Evolutionary conservation across 2,888 invertebrate species (phyloP).

Genomic region (Nasonia oneida): DNA sequence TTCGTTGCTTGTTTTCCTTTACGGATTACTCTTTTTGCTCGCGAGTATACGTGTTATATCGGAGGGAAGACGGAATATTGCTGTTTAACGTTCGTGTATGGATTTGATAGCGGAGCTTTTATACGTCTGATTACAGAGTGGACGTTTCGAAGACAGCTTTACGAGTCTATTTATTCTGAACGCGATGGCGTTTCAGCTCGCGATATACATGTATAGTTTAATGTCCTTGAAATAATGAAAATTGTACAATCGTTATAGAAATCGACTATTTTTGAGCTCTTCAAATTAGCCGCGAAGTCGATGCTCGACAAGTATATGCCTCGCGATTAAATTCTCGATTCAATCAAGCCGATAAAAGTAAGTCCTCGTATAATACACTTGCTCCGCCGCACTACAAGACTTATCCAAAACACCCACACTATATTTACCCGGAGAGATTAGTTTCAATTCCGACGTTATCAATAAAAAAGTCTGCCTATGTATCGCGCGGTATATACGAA

Average conservation of each 20-base stretch:
- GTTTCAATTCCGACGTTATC: constrained; percentile 44
- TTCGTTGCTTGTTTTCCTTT: constrained; percentile 16
- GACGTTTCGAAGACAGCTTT: constrained; percentile 7
- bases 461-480: not conserved
- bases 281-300: no score
- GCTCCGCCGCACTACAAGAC: not conserved
- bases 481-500: not conserved
- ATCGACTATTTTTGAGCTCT: no score
- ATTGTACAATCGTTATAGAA: not conserved
- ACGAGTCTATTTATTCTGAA: constrained; percentile 3
- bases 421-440: constrained; percentile 34
- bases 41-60: not conserved
- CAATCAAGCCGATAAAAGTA: not conserved
- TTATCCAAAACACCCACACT: constrained; percentile 14
- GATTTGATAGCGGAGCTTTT: constrained; percentile 1
- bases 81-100: constrained; percentile 9
- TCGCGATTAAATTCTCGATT: not conserved
- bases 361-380: not conserved
- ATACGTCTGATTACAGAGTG: constrained; percentile 4
- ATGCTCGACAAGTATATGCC: not conserved
- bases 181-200: not conserved
- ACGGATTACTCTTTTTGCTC: not conserved
- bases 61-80: constrained; percentile 3
- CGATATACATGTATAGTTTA: not conserved
- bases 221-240: not conserved